Percentiles rank a stretch among this genome's conserved stretches.
Conservation (phyloP, 2,797 vertebrate species). For the Balearica regulorum region DNA sequence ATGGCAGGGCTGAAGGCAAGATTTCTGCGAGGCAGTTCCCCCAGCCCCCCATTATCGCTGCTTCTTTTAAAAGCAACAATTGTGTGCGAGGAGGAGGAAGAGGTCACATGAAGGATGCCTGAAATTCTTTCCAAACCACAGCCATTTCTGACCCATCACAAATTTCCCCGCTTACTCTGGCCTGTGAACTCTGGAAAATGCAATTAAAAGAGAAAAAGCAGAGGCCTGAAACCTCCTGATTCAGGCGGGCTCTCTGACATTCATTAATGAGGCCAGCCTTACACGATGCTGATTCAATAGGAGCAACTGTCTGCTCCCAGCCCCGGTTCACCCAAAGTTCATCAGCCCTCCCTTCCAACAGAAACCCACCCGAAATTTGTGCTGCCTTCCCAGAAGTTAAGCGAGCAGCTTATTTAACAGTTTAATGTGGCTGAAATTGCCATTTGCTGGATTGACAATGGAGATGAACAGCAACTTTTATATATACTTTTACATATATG, state of each 20-base stretch:
- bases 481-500: too few relatives aligned
- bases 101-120: constrained; percentile 66
- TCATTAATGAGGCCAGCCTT: constrained; percentile 47
- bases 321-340: constrained; percentile 54
- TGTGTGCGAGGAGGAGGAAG: constrained; percentile 51
- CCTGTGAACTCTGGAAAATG: constrained; percentile 59
- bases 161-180: constrained; percentile 52
- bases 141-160: constrained; percentile 53
- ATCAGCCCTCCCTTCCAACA: constrained; percentile 32
- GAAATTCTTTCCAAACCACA: constrained; percentile 76
- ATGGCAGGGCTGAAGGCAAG: not conserved
- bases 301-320: constrained; percentile 44
- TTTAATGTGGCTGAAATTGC: not conserved
- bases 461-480: not conserved
- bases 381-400: constrained; percentile 13
- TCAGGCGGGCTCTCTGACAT: constrained; percentile 16
- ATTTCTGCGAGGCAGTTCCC: constrained; percentile 20
- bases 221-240: constrained; percentile 37
- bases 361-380: not conserved
- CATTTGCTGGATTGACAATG: not conserved
- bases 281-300: constrained; percentile 46
- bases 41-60: constrained; percentile 42
- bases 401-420: not conserved
- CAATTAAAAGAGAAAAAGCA: constrained; percentile 65
- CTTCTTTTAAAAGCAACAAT: constrained; percentile 60